Conservation (phyloP, 2,888 invertebrate genomes). For the Erannis defoliaria region DNA sequence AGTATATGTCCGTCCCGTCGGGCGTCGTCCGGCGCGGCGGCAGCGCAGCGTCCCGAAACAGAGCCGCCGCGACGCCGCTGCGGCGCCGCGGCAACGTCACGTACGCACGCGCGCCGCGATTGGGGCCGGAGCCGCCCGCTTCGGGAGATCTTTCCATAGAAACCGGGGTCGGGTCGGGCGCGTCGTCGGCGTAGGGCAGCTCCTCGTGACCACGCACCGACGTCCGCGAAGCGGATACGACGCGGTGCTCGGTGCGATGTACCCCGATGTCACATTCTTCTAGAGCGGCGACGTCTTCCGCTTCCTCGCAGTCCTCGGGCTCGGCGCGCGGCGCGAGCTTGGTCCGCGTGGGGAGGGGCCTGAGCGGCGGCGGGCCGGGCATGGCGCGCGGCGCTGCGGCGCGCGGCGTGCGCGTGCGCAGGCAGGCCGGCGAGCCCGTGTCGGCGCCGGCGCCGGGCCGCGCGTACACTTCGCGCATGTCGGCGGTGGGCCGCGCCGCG, state of each 20-base stretch:
- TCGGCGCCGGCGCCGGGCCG: constrained; percentile 60
- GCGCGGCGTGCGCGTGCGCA: constrained; percentile 63
- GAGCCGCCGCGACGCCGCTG: constrained; percentile 64
- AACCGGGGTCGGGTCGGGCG: not conserved
- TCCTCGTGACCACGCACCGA: constrained; percentile 90
- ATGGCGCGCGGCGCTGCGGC: constrained; percentile 54
- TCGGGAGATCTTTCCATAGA: not conserved
- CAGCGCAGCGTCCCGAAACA: constrained; percentile 69
- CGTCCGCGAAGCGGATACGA: constrained; percentile 65
- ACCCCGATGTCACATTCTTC: constrained; percentile 55
- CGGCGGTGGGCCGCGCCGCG: constrained; percentile 50
- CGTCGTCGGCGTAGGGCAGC: constrained; percentile 80
- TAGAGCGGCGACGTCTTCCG: constrained; percentile 75
- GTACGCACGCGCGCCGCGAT: constrained; percentile 73
- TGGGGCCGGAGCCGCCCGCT: constrained; percentile 44
- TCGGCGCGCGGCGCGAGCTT: constrained; percentile 57
- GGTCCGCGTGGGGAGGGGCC: constrained; percentile 54
- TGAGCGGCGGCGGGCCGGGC: constrained; percentile 59
- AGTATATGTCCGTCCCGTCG: constrained; percentile 94
- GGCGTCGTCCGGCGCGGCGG: constrained; percentile 93
- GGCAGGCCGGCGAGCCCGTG: constrained; percentile 80
- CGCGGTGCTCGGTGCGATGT: constrained; percentile 40
- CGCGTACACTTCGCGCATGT: constrained; percentile 88
- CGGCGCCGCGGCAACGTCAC: constrained; percentile 81
- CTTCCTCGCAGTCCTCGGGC: constrained; percentile 52